Conservation (phyloP, 23 tunicate species). For the Ciona savignyi region DNA sequence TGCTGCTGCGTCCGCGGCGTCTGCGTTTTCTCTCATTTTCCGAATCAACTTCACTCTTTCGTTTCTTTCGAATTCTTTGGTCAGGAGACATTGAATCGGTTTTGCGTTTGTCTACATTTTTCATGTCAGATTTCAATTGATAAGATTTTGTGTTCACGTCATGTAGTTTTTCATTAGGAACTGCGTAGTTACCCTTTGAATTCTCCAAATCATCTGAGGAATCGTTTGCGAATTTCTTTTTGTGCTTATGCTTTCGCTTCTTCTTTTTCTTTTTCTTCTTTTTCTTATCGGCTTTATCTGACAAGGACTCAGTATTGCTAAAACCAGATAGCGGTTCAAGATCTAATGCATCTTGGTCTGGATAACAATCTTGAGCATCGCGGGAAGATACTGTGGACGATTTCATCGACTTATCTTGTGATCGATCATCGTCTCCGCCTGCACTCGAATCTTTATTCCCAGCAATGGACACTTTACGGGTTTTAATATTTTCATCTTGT, state of each 20-base stretch:
- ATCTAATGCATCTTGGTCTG: slow-evolving; percentile 25
- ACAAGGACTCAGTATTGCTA: slow-evolving; percentile 2
- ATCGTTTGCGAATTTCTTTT: too few relatives aligned
- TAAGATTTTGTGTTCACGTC: background rate
- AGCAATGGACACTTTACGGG: slow-evolving; percentile 33
- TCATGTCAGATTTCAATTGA: background rate
- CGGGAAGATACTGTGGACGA: slow-evolving; percentile 24
- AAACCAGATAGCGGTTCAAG: slow-evolving; percentile 29
- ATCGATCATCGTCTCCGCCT: slow-evolving; percentile 6
- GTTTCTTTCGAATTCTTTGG: background rate
- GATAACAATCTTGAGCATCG: background rate
- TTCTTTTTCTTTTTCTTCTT: slow-evolving; percentile 35
- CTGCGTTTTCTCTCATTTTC: background rate
- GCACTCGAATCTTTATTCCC: slow-evolving; percentile 9
- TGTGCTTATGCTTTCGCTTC: slow-evolving; percentile 31
- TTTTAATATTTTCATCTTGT: slow-evolving; percentile 8
- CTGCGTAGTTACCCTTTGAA: background rate
- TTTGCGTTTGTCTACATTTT: background rate
- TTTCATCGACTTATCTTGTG: background rate
- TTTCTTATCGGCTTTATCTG: slow-evolving; percentile 11
- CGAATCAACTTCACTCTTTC: background rate
- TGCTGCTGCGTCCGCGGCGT: background rate
- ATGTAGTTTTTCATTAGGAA: background rate
- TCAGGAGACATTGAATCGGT: background rate
- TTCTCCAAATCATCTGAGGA: too few relatives aligned